A percentile compares a stretch with the other conserved stretches of the same genome.
These are phyloP conservation scores for Otolemur crassicaudatus DNA, from an alignment of 2,797 vertebrate genomes.

Conservation along the genomic window DNA sequence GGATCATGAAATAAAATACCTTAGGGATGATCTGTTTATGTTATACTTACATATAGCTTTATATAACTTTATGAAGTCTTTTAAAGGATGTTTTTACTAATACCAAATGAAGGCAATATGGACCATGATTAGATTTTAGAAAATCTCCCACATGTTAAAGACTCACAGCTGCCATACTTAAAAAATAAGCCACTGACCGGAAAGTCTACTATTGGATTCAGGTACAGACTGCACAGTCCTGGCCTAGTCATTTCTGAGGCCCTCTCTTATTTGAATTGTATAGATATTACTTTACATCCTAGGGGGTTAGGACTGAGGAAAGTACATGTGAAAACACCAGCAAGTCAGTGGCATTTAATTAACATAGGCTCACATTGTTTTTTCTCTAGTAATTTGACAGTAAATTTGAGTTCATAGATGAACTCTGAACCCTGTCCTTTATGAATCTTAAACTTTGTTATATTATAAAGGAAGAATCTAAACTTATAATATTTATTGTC, in stretches of 20 bases:
- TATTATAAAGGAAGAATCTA: background rate
- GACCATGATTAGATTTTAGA: constrained; percentile 14
- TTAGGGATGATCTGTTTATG: constrained; percentile 8
- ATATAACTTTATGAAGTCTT: constrained; percentile 28
- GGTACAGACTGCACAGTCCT: background rate
- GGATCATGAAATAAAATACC: background rate
- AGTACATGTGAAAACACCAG: background rate
- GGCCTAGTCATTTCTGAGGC: background rate
- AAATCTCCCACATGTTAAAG: constrained; percentile 11
- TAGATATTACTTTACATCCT: constrained; percentile 8
- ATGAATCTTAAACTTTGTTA: constrained; percentile 12
- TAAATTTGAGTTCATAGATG: background rate
- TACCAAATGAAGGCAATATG: constrained; percentile 12
- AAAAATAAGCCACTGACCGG: constrained; percentile 35
- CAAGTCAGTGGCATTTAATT: background rate
- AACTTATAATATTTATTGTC: constrained; percentile 18
- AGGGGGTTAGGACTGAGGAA: background rate
- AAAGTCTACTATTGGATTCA: background rate
- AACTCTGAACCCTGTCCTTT: background rate
- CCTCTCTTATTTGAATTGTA: background rate
- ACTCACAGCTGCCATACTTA: background rate
- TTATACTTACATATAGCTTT: background rate
- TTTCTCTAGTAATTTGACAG: background rate
- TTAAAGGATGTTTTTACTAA: constrained; percentile 48
- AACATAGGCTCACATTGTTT: background rate